phyloP scores from a whole-genome alignment of 2,113 vertebrate genomes.

The Zosterops pallidus region DNA sequence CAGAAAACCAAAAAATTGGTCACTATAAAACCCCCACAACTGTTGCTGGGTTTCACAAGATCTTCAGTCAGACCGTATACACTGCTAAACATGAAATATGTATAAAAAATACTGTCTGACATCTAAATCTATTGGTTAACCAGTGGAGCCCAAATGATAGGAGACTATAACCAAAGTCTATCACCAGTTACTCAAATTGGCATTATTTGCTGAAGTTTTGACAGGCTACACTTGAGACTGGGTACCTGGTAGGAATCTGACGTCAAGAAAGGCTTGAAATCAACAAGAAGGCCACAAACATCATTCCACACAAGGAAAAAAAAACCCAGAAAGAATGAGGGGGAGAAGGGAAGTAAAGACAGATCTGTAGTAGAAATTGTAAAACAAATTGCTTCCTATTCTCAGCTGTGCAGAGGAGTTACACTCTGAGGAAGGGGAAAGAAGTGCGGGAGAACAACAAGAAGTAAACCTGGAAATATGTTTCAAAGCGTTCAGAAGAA shows the following conservation, averaged over 20 bases:
- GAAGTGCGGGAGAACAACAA: background rate
- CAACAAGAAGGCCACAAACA: background rate
- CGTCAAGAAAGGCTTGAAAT: background rate
- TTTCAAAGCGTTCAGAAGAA: background rate
- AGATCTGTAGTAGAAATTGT: background rate
- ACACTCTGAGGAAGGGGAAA: background rate
- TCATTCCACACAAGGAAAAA: background rate
- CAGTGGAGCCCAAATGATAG: background rate
- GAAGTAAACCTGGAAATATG: background rate
- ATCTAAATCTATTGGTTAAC: background rate
- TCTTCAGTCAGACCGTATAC: background rate
- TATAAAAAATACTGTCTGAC: background rate
- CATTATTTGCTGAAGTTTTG: background rate
- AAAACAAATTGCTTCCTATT: background rate
- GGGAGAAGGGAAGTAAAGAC: too few species aligned
- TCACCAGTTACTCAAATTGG: background rate
- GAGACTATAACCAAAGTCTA: background rate
- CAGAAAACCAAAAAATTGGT: background rate
- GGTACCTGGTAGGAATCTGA: background rate
- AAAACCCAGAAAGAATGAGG: accelerated
- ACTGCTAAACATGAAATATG: background rate
- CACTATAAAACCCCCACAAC: background rate
- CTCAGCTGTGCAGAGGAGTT: background rate
- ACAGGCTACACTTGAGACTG: background rate
- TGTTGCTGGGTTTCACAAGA: background rate